Conservation (phyloP, 2,888 invertebrate species). For the Aproaerema taeniolella region DNA sequence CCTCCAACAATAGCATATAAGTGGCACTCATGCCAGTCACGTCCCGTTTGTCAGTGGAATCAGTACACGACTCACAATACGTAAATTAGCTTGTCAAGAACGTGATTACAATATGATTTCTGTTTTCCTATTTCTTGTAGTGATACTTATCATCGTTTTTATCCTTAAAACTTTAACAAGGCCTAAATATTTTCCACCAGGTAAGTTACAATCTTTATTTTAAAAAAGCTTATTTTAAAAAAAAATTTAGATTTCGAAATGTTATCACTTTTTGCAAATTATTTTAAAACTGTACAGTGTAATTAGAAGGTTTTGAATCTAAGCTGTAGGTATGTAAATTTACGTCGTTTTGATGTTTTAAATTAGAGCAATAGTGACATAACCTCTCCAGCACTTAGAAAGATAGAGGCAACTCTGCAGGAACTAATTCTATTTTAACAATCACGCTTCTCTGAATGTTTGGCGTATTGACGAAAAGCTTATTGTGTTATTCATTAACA, state of each 20-base stretch:
- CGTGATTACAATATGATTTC: conserved; percentile 8
- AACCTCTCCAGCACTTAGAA: conserved; percentile 5
- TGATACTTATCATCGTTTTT: background rate
- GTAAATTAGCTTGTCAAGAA: too few relatives aligned
- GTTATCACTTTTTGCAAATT: too few relatives aligned
- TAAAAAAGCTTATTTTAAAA: too few relatives aligned
- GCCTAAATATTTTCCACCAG: conserved; percentile 14
- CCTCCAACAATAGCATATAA: too few relatives aligned
- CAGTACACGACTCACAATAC: background rate
- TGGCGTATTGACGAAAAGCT: conserved; percentile 12
- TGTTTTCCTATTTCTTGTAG: background rate
- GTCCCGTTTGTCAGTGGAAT: background rate
- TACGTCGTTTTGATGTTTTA: too few relatives aligned
- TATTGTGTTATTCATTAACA: conserved; percentile 9
- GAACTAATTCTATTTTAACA: conserved; percentile 14
- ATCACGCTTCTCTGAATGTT: too few relatives aligned
- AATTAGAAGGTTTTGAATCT: too few relatives aligned
- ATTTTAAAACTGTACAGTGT: too few relatives aligned
- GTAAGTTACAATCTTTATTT: conserved; percentile 11
- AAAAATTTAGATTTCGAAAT: too few relatives aligned
- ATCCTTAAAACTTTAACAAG: conserved; percentile 5
- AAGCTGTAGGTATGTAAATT: too few relatives aligned
- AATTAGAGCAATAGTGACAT: too few relatives aligned
- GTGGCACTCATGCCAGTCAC: too few relatives aligned
- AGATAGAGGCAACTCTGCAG: conserved; percentile 1